Conservation (phyloP, 2,113 vertebrate species). For the Tetrao urogallus region DNA sequence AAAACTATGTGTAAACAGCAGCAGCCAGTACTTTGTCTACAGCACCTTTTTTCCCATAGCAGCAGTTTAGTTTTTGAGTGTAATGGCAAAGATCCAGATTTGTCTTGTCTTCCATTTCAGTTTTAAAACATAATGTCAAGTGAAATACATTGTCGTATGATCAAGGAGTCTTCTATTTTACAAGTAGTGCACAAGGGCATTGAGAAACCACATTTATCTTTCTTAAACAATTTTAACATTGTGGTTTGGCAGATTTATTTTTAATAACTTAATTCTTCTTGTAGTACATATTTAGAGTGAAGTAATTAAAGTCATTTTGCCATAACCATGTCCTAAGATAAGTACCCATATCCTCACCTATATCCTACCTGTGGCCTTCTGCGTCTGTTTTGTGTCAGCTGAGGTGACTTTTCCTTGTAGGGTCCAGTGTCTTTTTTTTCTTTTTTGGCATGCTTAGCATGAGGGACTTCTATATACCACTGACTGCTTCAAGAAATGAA, state of each 20-base stretch:
- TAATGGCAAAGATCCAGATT: constrained; percentile 6
- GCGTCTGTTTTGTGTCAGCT: neutral
- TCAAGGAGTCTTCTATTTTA: neutral
- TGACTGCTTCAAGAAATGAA: neutral
- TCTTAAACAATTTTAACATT: neutral
- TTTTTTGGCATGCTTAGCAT: fast-evolving
- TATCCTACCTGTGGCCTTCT: neutral
- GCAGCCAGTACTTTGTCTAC: constrained; percentile 34
- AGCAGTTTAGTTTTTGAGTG: neutral
- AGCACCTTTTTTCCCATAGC: constrained; percentile 17
- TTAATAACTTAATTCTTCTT: neutral
- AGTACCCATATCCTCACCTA: neutral
- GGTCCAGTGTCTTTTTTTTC: neutral
- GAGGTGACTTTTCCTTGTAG: neutral
- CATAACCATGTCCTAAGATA: neutral
- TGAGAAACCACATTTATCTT: neutral
- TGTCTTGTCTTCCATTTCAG: neutral
- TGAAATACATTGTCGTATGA: neutral
- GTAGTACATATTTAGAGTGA: neutral
- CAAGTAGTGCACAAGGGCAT: neutral
- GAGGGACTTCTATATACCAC: neutral
- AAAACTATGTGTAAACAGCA: constrained; percentile 16
- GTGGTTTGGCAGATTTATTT: neutral
- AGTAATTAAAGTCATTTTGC: neutral
- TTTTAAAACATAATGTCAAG: constrained; percentile 6